phyloP scores from a whole-genome alignment of 2,797 vertebrate species.

The Alosa sapidissima region DNA sequence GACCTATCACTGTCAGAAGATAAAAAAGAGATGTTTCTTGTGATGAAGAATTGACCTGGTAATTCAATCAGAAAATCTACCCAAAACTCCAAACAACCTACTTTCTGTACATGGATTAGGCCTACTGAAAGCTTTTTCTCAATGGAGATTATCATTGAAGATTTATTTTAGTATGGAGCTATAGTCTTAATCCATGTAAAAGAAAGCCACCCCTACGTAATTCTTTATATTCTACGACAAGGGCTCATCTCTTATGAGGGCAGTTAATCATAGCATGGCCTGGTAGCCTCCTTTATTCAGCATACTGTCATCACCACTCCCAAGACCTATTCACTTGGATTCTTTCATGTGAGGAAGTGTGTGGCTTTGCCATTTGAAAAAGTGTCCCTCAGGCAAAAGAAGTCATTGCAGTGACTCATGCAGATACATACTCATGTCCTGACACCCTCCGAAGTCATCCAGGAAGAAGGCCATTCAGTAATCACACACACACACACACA shows the following conservation, averaged over 20 bases:
- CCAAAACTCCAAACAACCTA: too few species aligned
- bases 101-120: too few species aligned
- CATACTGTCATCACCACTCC: not conserved
- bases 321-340: not conserved
- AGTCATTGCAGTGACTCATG: conserved; percentile 5
- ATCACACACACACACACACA: not conserved
- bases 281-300: not conserved
- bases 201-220: not conserved
- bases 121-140: too few species aligned
- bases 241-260: not conserved
- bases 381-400: not conserved
- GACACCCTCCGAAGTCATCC: not conserved
- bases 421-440: not conserved
- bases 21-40: too few species aligned
- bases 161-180: too few species aligned
- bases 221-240: not conserved
- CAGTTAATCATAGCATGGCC: not conserved
- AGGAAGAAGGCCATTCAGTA: not conserved
- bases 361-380: not conserved
- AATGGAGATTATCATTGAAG: too few species aligned
- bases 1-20: too few species aligned
- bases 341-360: not conserved
- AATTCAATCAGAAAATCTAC: too few species aligned
- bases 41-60: too few species aligned
- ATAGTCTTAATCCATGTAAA: too few species aligned